Evolutionary conservation across 2,797 vertebrate species (phyloP).

Genomic region (Natrix natrix): DNA sequence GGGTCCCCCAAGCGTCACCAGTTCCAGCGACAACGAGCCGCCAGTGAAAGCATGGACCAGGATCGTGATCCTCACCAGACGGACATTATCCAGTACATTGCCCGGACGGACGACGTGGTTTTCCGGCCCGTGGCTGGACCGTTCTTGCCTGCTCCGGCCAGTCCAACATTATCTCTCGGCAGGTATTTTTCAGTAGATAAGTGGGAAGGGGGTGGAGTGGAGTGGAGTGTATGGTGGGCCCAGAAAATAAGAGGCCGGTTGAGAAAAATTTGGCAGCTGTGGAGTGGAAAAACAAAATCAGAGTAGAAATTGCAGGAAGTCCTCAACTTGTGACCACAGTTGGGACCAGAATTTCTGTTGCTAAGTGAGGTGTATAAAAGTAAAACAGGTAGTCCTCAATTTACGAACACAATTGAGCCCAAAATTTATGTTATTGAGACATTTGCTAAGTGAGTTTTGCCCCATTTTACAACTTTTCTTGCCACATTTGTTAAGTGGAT

Average conservation of each 20-base stretch:
- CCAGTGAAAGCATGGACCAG: slow-evolving; percentile 96
- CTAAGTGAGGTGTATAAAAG: neutral
- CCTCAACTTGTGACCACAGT: neutral
- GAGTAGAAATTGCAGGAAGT: neutral
- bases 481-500: too few species aligned
- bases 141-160: slow-evolving; percentile 81
- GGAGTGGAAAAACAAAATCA: neutral
- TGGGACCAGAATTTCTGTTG: neutral
- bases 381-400: neutral
- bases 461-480: too few species aligned
- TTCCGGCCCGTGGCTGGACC: slow-evolving; percentile 75
- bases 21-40: slow-evolving; percentile 94
- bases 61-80: slow-evolving; percentile 79
- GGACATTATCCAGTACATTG: slow-evolving; percentile 96
- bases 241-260: neutral
- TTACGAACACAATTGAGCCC: neutral
- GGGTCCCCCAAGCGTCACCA: slow-evolving; percentile 94
- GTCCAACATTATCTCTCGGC: slow-evolving; percentile 91
- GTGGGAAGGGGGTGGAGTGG: slow-evolving; percentile 42
- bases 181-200: slow-evolving; percentile 91
- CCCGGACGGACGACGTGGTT: slow-evolving; percentile 78
- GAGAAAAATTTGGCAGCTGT: neutral
- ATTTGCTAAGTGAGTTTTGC: too few species aligned
- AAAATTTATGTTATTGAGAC: too few species aligned
- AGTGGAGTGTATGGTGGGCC: neutral